A percentile compares a stretch with the other conserved stretches of the same genome.
These are phyloP conservation scores for Ceratothoa steindachneri DNA, from an alignment of 2,888 invertebrate species.

Conservation along the genomic window DNA sequence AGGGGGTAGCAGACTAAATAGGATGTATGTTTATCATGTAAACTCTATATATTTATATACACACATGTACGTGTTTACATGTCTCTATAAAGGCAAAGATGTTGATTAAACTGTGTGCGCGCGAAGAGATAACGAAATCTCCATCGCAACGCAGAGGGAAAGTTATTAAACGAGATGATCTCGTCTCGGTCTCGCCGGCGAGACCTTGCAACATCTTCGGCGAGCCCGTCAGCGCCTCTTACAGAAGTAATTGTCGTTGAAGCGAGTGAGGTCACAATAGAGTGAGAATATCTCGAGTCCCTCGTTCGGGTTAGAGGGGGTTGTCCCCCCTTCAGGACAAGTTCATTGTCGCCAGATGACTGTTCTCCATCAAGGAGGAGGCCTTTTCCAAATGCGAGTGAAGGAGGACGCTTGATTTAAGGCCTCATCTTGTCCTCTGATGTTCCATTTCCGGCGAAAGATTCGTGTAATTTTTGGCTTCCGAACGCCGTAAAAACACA, in stretches of 20 bases:
- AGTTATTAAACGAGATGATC: neutral
- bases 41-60: constrained; percentile 4
- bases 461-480: constrained; percentile 45
- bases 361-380: neutral
- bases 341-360: neutral
- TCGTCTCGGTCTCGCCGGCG: neutral
- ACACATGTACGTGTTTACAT: neutral
- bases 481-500: constrained; percentile 43
- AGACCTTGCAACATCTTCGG: neutral
- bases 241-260: neutral
- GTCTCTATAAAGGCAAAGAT: neutral
- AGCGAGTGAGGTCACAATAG: neutral
- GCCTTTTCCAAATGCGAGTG: neutral
- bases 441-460: constrained; percentile 39
- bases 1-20: no score
- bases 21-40: neutral
- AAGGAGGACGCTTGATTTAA: constrained; percentile 10
- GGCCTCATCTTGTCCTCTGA: constrained; percentile 25
- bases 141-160: neutral
- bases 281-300: neutral
- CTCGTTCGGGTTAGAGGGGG: neutral
- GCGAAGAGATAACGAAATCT: neutral
- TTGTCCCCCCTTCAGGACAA: neutral
- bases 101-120: neutral
- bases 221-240: neutral